Conservation (phyloP, 2,888 invertebrate species). For the Ligdia adustata region DNA sequence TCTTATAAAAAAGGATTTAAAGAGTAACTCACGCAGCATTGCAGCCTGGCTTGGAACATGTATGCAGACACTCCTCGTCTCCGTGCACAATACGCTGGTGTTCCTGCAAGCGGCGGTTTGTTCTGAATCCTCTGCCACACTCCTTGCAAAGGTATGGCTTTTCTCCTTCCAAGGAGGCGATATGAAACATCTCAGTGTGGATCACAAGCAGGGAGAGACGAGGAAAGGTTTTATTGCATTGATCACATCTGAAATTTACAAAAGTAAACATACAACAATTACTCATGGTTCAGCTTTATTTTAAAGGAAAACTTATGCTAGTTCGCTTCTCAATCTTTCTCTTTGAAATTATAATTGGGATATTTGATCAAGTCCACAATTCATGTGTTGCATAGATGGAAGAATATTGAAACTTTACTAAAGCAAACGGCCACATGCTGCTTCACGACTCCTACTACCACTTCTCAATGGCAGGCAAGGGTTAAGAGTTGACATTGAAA, state of each 20-base stretch:
- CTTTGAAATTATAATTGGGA: too few species aligned
- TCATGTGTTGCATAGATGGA: too few species aligned
- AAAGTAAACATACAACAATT: not conserved
- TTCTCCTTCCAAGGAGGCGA: slow-evolving; percentile 33
- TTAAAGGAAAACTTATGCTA: too few species aligned
- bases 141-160: slow-evolving; percentile 60
- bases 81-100: slow-evolving; percentile 75
- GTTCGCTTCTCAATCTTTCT: too few species aligned
- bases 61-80: slow-evolving; percentile 14
- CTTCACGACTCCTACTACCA: too few species aligned
- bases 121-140: slow-evolving; percentile 63
- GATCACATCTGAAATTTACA: slow-evolving; percentile 67
- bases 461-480: too few species aligned
- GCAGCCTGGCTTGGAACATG: slow-evolving; percentile 69
- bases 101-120: slow-evolving; percentile 69
- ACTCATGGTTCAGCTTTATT: too few species aligned
- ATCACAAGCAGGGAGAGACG: slow-evolving; percentile 80
- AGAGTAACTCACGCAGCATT: slow-evolving; percentile 50
- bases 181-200: slow-evolving; percentile 78
- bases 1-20: too few species aligned
- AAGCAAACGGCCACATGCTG: too few species aligned
- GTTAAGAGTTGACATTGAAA: too few species aligned
- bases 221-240: slow-evolving; percentile 79
- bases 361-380: too few species aligned
- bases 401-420: too few species aligned